Evolutionary conservation across 2,888 invertebrate genomes (phyloP).

Genomic region (Digitonthophagus gazella): DNA sequence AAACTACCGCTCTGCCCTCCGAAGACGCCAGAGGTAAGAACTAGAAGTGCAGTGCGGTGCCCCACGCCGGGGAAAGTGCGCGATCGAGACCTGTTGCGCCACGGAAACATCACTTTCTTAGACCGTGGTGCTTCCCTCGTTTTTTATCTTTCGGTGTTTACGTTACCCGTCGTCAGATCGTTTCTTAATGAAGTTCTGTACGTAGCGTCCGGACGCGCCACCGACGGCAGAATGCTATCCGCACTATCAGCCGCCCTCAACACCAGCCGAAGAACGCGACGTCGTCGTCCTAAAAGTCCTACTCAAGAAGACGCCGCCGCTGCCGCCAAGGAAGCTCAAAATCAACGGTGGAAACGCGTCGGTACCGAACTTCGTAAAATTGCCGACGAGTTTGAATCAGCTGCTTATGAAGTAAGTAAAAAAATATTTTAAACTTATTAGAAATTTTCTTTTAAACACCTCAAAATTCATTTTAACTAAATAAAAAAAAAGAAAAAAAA

Average conservation of each 20-base stretch:
- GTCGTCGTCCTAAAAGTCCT: constrained; percentile 29
- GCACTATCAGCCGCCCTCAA: constrained; percentile 28
- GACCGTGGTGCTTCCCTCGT: constrained; percentile 22
- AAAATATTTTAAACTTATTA: no score
- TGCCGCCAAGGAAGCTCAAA: constrained; percentile 33
- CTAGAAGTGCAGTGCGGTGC: constrained; percentile 18
- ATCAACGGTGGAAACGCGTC: constrained; percentile 43
- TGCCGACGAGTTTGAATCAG: constrained; percentile 36
- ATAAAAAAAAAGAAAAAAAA: no score
- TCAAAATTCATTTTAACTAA: no score
- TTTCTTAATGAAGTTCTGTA: constrained; percentile 10
- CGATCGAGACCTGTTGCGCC: constrained; percentile 43
- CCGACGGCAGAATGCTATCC: constrained; percentile 33
- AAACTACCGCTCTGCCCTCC: constrained; percentile 1
- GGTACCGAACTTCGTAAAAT: constrained; percentile 39
- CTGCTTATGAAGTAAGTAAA: constrained; percentile 31
- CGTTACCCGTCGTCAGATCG: not conserved
- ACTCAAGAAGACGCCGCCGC: not conserved
- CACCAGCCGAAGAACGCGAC: constrained; percentile 23
- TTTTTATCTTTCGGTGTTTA: constrained; percentile 10
- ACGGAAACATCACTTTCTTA: not conserved
- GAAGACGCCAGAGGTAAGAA: not conserved
- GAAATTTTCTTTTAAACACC: constrained; percentile 30
- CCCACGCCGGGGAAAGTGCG: not conserved
- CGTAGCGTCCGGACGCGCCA: constrained; percentile 22